A percentile compares a stretch with the other conserved stretches of the same genome.
phyloP scores from a whole-genome alignment of 2,797 vertebrate species.

The Bucorvus abyssinicus region DNA sequence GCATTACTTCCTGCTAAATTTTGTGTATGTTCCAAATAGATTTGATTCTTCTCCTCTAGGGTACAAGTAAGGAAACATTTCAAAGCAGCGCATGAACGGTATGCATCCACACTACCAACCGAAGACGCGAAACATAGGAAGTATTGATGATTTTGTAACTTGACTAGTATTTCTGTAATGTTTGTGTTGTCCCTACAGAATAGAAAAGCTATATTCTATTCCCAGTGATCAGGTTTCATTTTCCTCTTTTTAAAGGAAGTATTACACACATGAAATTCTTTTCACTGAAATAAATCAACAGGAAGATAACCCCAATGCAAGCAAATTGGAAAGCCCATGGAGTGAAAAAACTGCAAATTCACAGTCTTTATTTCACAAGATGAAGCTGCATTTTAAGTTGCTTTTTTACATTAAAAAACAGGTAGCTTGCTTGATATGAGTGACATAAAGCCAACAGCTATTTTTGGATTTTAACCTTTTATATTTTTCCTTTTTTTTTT shows the following conservation, averaged over 20 bases:
- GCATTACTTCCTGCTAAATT: background rate
- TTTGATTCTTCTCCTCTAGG: background rate
- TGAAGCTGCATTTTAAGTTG: background rate
- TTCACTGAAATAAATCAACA: background rate
- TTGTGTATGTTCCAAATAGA: no score
- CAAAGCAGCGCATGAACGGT: background rate
- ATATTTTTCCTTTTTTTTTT: background rate
- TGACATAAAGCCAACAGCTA: background rate
- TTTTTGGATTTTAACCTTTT: background rate
- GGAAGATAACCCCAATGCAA: background rate
- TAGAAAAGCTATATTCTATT: background rate
- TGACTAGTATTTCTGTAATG: background rate
- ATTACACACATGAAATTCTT: background rate
- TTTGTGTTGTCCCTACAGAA: background rate
- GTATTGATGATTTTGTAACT: slow-evolving; percentile 2
- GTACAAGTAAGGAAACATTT: slow-evolving; percentile 8
- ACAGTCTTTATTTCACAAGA: background rate
- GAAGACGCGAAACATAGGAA: background rate
- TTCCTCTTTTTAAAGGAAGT: background rate
- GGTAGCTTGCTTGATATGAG: background rate
- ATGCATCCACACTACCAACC: background rate
- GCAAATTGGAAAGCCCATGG: background rate
- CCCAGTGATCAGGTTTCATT: background rate
- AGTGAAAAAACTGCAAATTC: background rate
- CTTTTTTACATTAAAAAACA: background rate